Conservation (phyloP, 2,888 invertebrate species). For the Ornithoptera alexandrae region DNA sequence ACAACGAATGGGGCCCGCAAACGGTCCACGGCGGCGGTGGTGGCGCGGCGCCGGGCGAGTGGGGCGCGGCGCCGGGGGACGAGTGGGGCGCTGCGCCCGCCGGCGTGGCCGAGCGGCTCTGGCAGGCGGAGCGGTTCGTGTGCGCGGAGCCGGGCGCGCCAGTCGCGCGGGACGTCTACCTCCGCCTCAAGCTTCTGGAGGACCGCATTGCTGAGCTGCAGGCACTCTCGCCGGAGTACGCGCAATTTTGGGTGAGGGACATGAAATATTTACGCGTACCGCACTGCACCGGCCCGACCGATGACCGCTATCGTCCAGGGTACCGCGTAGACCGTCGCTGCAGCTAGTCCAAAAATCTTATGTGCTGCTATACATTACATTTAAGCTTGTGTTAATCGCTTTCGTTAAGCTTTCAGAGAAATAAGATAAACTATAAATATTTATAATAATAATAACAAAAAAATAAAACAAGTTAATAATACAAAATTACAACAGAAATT, state of each 20-base stretch:
- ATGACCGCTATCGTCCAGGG: too few relatives aligned
- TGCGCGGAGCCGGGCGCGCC: conserved; percentile 82
- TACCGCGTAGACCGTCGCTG: too few relatives aligned
- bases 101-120: conserved; percentile 81
- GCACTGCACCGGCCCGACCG: neutral
- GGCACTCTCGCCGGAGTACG: conserved; percentile 90
- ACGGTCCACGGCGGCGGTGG: conserved; percentile 55
- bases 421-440: too few relatives aligned
- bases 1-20: conserved; percentile 86
- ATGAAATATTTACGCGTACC: neutral
- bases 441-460: too few relatives aligned
- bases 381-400: too few relatives aligned
- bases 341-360: too few relatives aligned
- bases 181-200: conserved; percentile 86
- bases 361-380: too few relatives aligned
- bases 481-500: too few relatives aligned
- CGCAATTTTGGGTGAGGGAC: conserved; percentile 77
- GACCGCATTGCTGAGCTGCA: conserved; percentile 86
- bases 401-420: too few relatives aligned
- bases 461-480: too few relatives aligned
- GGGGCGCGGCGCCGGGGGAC: conserved; percentile 77
- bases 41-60: conserved; percentile 32
- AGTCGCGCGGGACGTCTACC: conserved; percentile 82
- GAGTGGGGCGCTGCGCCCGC: conserved; percentile 78
- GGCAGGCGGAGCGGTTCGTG: conserved; percentile 83